Evolutionary conservation across 30 jellyfish, hydroid and myxozoan species (phyloP).

Genomic region (Hydra vulgaris): DNA sequence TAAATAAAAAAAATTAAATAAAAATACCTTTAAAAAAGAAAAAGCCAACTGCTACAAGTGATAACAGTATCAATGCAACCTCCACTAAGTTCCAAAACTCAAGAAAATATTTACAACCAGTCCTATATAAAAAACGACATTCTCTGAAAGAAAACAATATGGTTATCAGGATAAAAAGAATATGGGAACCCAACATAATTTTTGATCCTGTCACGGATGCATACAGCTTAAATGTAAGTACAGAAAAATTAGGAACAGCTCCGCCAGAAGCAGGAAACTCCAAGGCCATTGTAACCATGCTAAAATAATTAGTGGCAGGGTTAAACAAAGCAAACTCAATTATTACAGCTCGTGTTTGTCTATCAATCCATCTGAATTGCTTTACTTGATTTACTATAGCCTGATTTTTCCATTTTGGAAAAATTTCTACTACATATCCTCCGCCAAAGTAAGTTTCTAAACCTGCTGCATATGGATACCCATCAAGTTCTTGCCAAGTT

Average conservation of each 20-base stretch:
- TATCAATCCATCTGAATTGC: constrained; percentile 71
- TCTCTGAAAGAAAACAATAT: constrained; percentile 57
- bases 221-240: constrained; percentile 74
- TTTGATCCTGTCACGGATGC: constrained; percentile 72
- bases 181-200: constrained; percentile 68
- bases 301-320: constrained; percentile 73
- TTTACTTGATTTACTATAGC: constrained; percentile 31
- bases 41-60: constrained; percentile 87
- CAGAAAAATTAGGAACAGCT: constrained; percentile 53
- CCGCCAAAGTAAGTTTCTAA: constrained; percentile 76
- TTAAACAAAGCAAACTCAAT: constrained; percentile 81
- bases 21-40: constrained; percentile 28
- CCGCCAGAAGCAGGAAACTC: constrained; percentile 98
- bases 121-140: constrained; percentile 33
- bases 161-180: constrained; percentile 45
- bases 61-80: constrained; percentile 34
- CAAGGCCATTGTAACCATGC: constrained; percentile 60
- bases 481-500: constrained; percentile 80
- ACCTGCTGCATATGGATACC: constrained; percentile 84
- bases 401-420: constrained; percentile 74
- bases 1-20: no score
- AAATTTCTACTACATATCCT: constrained; percentile 84
- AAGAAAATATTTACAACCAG: constrained; percentile 41
- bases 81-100: constrained; percentile 92
- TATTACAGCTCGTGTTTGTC: constrained; percentile 82